These are phyloP conservation scores for Orestias chungarensis DNA, from an alignment of 2,797 vertebrate genomes.

Conservation along the genomic window DNA sequence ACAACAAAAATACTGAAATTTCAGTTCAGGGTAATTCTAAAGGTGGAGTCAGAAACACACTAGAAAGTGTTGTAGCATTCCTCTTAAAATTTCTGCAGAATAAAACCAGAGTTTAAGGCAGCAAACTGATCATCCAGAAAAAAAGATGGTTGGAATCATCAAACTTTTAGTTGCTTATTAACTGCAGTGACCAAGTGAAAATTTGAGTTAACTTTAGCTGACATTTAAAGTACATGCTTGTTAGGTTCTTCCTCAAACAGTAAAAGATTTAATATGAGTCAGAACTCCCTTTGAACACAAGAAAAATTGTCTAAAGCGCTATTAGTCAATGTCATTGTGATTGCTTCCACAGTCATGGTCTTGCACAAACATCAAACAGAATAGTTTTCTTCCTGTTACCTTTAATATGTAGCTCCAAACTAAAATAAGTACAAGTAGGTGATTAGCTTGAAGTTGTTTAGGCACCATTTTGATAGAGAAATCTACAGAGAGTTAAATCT, in stretches of 20 bases:
- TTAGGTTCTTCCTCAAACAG: constrained; percentile 31
- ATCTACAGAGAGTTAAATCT: constrained; percentile 3
- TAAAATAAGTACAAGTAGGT: neutral
- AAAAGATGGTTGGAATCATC: constrained; percentile 22
- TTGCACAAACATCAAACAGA: neutral
- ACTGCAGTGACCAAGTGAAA: constrained; percentile 34
- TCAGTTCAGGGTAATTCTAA: neutral
- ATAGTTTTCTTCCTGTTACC: neutral
- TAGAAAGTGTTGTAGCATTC: constrained; percentile 21
- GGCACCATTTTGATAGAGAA: neutral
- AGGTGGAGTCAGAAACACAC: constrained; percentile 10
- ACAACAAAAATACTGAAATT: constrained; percentile 16
- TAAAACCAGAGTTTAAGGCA: constrained; percentile 19
- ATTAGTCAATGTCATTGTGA: constrained; percentile 1
- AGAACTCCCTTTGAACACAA: constrained; percentile 16
- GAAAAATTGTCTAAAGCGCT: constrained; percentile 8
- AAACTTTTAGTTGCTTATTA: constrained; percentile 44
- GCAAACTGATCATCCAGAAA: constrained; percentile 29
- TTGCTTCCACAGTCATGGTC: neutral
- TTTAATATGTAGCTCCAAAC: neutral
- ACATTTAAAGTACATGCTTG: constrained; percentile 41
- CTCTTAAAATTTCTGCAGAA: constrained; percentile 7
- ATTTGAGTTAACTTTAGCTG: constrained; percentile 28
- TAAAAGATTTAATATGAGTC: constrained; percentile 23
- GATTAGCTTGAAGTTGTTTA: neutral